Base-by-base conservation (phyloP, 1,140 invertebrate genomes). In the Pseudomyrmex concolor region DNA sequence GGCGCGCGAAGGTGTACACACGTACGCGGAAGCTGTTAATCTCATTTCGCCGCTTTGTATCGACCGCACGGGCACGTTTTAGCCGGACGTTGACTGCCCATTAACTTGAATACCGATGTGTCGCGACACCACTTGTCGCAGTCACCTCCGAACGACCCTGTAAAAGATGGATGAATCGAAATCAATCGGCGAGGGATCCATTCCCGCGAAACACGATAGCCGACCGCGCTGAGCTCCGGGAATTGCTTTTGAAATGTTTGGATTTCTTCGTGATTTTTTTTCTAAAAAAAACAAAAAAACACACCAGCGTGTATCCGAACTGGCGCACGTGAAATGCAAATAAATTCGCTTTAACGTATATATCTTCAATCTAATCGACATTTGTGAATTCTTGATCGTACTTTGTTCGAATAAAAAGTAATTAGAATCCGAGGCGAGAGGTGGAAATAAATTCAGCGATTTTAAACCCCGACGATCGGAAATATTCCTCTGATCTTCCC, bases 1-100 rank as follows among this genome's bases (percentile, higher is more conserved):
- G 13, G 57, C 13, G 74, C 81, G 22, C 25, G 17, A n/a, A 1
- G 59, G 74, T 15, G 64, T 55, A 48, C 19, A 76, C 50, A 77
- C 43, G 57, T 63, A 74, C 86, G 76, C 45, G 57, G 45, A 83
- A 85, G 67, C 83, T 81, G 86, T 89, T 89, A 89, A 89, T 89
- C 83, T 85, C 78, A 73, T 89, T 89, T 88, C 86, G 68, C 19
- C 86, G 63, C 68, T 70, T 51, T 80, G 22, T 70, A 88, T 87
- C 86, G 86, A 87, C 71, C 85, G 59, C 67, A 57, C 43, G n/a
- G 51, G 70, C 57, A 71, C 76, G 64, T 78, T 57, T 81, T 55
- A 78, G 9, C 81, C 85, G 76, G 86, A 87, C 83, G 60, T 88
- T 87, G 83, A 87, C 86, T 84, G 73, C 70, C 74, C 74, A 57